Base-by-base conservation (phyloP, 1,140 invertebrate species). In the Campodea augens region DNA sequence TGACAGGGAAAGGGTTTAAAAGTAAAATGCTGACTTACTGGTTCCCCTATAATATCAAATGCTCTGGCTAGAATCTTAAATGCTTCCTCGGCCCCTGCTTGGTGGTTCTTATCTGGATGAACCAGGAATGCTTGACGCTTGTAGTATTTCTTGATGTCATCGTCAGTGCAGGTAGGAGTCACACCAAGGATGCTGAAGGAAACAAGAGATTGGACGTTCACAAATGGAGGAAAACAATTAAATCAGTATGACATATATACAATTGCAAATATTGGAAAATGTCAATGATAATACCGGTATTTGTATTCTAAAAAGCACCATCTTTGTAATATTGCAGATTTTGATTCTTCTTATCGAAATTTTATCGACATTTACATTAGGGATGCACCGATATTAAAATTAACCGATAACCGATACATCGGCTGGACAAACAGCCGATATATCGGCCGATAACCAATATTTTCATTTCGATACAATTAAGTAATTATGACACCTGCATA, bases 11-110 rank as follows among this genome's bases (percentile, higher is more conserved):
- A 32, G 15, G 27, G 15, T 10, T 10, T 22, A 41, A 40, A 25
- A 44, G 39, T 42, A 46, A 43, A 43, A 15, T 48, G 41, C 36
- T n/a, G n/a, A 51, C 60, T 69, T 60, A 86, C 86, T 52, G 88
- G 81, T 67, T 90, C 85, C 13, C 88, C 88, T 54, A 95, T 90
- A 54, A 90, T 74, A 60, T 92, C 85, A 65, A 95, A 93, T 21
- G 89, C 88, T 59, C 89, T 81, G 49, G 88, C 85, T 50, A 93
- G 65, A 57, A 92, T 91, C 66, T 93, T 93, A 60, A 95, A 95
- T 22, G 88, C 88, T 65, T 95, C 89, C 60, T 93, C 89, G 5
- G 90, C 87, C 40, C 90, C 88, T 7, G 84, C 81, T 60, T 89
- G 83, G 57, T 79, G 81, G 65, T 93, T 93, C 67, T 95, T 93